Base-by-base conservation (phyloP, 2,797 vertebrate genomes). In the Onychomys leucogaster region DNA sequence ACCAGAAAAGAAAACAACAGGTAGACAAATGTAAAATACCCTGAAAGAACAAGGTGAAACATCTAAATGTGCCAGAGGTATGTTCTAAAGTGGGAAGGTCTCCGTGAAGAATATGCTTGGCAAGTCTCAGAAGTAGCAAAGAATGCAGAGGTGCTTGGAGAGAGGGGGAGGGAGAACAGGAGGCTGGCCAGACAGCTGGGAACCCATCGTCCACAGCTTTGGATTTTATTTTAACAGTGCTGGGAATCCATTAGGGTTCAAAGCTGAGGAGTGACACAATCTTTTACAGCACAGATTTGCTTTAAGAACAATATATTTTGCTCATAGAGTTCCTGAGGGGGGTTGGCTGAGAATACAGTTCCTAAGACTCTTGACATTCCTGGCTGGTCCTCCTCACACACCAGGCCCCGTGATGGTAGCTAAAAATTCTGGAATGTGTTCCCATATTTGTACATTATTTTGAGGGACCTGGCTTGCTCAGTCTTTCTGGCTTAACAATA, bases 231-330 rank as follows among this genome's bases (percentile, higher is more conserved):
- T 94, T 95, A 80, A 93, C 65, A 90, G 85, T 83, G 52, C 80
- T 86, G 78, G 90, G 95, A 96, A 96, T 92, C 95, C 86, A 94
- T 97, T 94, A 95, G 94, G 17, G 81, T 89, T 96, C 94, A 92
- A 92, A 94, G 92, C 83, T 34, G 43, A 32, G 32, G 91, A 55
- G 77, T 88, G 93, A 96, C 84, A 85, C 76, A 90, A 93, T 96
- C 55, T 95, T 92, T 95, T 91, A 71, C 52, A 83, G 73, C 46
- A 75, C 29, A 81, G 69, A 89, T 87, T 91, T 94, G 89, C 52
- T 94, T 94, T 94, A 82, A 78, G 95, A 93, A 92, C 78, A 49
- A 10, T 86, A 12, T 52, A 96, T 94, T 63, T 75, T 96, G 89
- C 75, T 73, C 86, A 87, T 67, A 83, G 90, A 86, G 14, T 52